Evolutionary conservation across 2,797 vertebrate genomes (phyloP).

Genomic region (Hemibagrus guttatus): DNA sequence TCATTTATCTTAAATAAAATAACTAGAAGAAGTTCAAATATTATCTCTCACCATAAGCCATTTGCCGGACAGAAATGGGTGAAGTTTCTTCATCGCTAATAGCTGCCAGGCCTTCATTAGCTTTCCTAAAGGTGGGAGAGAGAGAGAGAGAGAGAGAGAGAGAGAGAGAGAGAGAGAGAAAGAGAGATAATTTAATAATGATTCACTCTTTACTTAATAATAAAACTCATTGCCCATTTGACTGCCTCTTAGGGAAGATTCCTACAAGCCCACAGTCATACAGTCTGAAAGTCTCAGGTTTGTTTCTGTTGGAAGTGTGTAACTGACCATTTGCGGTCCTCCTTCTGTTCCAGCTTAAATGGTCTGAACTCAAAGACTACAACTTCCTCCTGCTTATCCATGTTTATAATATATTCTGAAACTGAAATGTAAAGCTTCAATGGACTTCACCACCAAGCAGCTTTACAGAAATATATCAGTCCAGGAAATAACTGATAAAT

Average conservation of each 20-base stretch:
- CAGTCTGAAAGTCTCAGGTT: background rate
- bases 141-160: no score
- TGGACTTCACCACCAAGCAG: no score
- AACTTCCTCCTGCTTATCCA: background rate
- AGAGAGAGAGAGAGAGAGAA: no score
- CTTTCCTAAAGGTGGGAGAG: conserved; percentile 56
- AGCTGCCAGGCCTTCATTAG: conserved; percentile 63
- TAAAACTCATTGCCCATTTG: background rate
- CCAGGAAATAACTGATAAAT: no score
- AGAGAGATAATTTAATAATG: no score
- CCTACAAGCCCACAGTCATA: background rate
- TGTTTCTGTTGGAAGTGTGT: background rate
- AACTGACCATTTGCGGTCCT: background rate
- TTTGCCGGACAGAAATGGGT: conserved; percentile 64
- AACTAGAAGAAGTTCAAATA: background rate
- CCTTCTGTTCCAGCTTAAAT: conserved; percentile 6
- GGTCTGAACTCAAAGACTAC: background rate
- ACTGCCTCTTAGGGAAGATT: background rate
- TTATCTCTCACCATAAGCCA: conserved; percentile 64
- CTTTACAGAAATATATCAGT: no score
- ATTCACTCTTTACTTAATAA: background rate
- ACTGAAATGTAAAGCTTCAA: background rate
- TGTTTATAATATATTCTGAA: background rate
- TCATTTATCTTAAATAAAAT: background rate
- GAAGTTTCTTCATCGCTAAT: conserved; percentile 64